Evolutionary conservation across 2,113 vertebrate genomes (phyloP).

Genomic region (Noturus placidus): DNA sequence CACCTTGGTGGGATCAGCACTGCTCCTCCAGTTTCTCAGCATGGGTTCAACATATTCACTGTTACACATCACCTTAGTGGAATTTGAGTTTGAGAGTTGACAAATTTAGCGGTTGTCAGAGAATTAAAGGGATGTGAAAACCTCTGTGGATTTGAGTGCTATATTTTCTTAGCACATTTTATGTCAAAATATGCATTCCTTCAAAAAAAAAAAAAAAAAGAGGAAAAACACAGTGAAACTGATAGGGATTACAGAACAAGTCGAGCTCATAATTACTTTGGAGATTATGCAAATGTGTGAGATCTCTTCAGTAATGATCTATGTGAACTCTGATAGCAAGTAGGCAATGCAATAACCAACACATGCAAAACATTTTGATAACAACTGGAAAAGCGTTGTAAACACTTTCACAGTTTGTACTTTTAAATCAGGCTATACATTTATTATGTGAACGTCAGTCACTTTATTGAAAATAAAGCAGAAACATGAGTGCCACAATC

Average conservation of each 20-base stretch:
- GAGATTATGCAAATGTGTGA: slow-evolving; percentile 73
- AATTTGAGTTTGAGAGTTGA: slow-evolving; percentile 52
- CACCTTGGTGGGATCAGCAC: not conserved
- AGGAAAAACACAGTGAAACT: slow-evolving; percentile 46
- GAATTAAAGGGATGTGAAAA: slow-evolving; percentile 71
- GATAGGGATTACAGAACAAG: slow-evolving; percentile 72
- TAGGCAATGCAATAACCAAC: slow-evolving; percentile 48
- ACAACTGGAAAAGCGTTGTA: slow-evolving; percentile 28
- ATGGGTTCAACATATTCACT: slow-evolving; percentile 29
- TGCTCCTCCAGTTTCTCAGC: slow-evolving; percentile 3
- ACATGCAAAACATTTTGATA: slow-evolving; percentile 48
- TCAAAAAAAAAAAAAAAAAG: slow-evolving; percentile 46
- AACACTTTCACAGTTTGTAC: slow-evolving; percentile 22
- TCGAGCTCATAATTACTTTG: slow-evolving; percentile 72
- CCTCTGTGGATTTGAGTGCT: slow-evolving; percentile 71
- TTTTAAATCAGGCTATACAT: not conserved
- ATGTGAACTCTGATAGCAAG: slow-evolving; percentile 62
- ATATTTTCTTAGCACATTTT: slow-evolving; percentile 68
- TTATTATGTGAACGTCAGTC: not conserved
- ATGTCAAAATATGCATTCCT: slow-evolving; percentile 60
- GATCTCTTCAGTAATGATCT: slow-evolving; percentile 71
- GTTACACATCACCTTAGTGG: slow-evolving; percentile 22
- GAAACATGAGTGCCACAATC: not conserved
- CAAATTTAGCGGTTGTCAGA: slow-evolving; percentile 72
- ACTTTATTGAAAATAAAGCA: not conserved